Conservation (phyloP, 1,140 invertebrate species). For the Heliconius himera region DNA sequence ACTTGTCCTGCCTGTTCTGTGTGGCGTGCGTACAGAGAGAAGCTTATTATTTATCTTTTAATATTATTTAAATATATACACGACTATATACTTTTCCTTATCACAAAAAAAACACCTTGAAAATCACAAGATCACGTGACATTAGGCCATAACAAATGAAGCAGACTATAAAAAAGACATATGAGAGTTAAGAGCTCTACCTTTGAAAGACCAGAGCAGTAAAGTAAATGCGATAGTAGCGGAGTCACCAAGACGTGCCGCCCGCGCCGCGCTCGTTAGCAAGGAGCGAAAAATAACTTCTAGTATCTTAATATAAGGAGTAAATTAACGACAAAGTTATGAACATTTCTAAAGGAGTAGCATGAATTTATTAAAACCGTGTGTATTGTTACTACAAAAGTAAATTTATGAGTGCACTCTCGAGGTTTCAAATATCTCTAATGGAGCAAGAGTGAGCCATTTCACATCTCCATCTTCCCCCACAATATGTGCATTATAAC, state of each 20-base stretch:
- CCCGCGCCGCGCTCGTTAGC: slow-evolving; percentile 36
- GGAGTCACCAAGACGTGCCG: slow-evolving; percentile 63
- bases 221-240: slow-evolving; percentile 77
- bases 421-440: slow-evolving; percentile 80
- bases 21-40: too few relatives aligned
- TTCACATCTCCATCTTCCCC: slow-evolving; percentile 69
- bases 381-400: slow-evolving; percentile 72
- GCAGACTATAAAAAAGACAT: slow-evolving; percentile 76
- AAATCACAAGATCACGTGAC: slow-evolving; percentile 74
- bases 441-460: slow-evolving; percentile 77
- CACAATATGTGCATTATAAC: slow-evolving; percentile 76
- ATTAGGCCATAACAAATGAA: slow-evolving; percentile 71
- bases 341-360: not conserved
- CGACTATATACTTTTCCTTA: not conserved
- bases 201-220: slow-evolving; percentile 79
- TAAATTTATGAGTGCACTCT: slow-evolving; percentile 80
- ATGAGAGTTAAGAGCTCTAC: slow-evolving; percentile 79
- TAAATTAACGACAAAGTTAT: slow-evolving; percentile 8
- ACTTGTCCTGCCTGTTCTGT: too few relatives aligned
- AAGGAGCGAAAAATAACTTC: slow-evolving; percentile 9
- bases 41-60: too few relatives aligned
- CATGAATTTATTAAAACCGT: slow-evolving; percentile 57
- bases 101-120: slow-evolving; percentile 34
- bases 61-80: not conserved
- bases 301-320: not conserved